These are phyloP conservation scores for Julus scanicus DNA, from an alignment of 2,888 invertebrate species.

Conservation along the genomic window DNA sequence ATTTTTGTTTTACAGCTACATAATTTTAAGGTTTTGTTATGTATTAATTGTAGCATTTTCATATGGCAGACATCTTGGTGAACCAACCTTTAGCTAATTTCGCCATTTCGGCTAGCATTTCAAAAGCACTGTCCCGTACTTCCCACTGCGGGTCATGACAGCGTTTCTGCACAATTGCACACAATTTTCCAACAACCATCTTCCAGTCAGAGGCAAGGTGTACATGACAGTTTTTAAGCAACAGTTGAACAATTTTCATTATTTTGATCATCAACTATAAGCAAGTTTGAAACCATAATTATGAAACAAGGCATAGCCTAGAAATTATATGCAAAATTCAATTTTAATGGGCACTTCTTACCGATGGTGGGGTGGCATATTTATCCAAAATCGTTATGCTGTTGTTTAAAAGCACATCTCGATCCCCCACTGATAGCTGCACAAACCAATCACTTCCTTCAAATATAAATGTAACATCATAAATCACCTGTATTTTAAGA, in stretches of 20 bases:
- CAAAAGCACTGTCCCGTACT: constrained; percentile 80
- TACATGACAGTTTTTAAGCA: not conserved
- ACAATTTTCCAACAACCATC: not conserved
- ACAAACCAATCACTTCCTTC: not conserved
- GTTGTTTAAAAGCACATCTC: not conserved
- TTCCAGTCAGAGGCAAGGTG: not conserved
- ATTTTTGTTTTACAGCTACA: too few relatives aligned
- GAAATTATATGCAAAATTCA: not conserved
- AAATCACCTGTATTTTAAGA: not conserved
- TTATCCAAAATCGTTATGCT: constrained; percentile 18
- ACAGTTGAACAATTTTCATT: constrained; percentile 2
- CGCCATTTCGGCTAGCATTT: constrained; percentile 71
- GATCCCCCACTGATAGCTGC: not conserved
- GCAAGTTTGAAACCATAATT: not conserved
- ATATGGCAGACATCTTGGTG: too few relatives aligned
- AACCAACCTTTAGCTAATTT: constrained; percentile 14
- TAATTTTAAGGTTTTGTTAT: too few relatives aligned
- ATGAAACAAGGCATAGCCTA: not conserved
- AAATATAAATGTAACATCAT: not conserved
- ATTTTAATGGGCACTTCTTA: not conserved
- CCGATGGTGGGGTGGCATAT: constrained; percentile 3
- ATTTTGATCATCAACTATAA: constrained; percentile 19
- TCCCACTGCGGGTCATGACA: constrained; percentile 76
- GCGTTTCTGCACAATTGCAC: not conserved
- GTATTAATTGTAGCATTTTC: too few relatives aligned